phyloP scores from a whole-genome alignment of 2,113 vertebrate genomes.

The Garra rufa region DNA sequence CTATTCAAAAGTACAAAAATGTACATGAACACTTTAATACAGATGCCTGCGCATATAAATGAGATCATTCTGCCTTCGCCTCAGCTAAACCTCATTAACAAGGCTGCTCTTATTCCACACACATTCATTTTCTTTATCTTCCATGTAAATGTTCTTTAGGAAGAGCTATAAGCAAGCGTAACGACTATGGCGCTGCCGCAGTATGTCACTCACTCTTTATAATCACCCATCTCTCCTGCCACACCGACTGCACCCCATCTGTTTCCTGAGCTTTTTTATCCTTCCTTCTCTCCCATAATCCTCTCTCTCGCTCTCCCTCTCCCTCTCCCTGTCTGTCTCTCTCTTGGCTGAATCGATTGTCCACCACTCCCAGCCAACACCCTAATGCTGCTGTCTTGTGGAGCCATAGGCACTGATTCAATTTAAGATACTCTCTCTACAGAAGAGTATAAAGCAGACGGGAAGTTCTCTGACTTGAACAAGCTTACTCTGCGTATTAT shows the following conservation, averaged over 20 bases:
- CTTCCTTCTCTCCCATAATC: slow-evolving; percentile 29
- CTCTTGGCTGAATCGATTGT: slow-evolving; percentile 14
- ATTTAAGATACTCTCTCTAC: slow-evolving; percentile 19
- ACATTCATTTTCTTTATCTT: neutral
- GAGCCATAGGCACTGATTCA: slow-evolving; percentile 22
- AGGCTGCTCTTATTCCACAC: neutral
- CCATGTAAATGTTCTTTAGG: neutral
- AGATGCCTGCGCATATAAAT: neutral
- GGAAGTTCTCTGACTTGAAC: slow-evolving; percentile 24
- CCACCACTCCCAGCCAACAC: slow-evolving; percentile 18
- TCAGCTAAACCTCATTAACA: neutral
- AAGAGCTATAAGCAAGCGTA: neutral
- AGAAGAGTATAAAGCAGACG: neutral
- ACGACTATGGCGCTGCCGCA: slow-evolving; percentile 10
- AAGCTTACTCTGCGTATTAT: slow-evolving; percentile 28
- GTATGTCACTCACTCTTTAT: neutral
- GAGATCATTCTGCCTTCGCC: neutral
- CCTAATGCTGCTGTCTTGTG: slow-evolving; percentile 9
- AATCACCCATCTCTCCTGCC: neutral
- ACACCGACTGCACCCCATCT: slow-evolving; percentile 26
- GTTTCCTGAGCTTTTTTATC: slow-evolving; percentile 25
- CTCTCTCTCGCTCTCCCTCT: neutral
- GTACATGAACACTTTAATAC: neutral
- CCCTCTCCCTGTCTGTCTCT: slow-evolving; percentile 6
- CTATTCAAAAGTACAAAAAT: neutral